Evolutionary conservation across 2,797 vertebrate genomes (phyloP), one percentile per base, ranked within the genome.

Genomic region (Micromesistius poutassou): DNA sequence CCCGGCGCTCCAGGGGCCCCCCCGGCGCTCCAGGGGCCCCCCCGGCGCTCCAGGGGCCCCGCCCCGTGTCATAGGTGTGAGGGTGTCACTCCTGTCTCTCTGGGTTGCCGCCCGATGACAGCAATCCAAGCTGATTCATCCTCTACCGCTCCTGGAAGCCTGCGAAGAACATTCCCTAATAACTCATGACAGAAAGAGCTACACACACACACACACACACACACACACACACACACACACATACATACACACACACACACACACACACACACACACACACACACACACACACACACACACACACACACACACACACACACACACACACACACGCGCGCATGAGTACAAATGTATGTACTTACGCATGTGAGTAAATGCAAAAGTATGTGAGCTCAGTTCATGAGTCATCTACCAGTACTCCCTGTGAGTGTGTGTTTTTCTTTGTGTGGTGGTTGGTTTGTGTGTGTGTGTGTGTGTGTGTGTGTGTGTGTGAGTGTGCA

Each of bases 401-500:
- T 66, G 62, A 66, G 12, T 66, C 62, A 66, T 66, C 62, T 66
- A 66, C 62, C 25, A 62, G n/a, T 66, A 25, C 62, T 30, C 73
- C 40, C 13, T 30, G 30, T 3, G 14, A 10, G 31, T 68, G 22
- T 68, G 66, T 68, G 6, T 68, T 4, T 68, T 25, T 68, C 4
- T 68, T 9, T 68, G 66, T 68, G n/a, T 66, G 62, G 3, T 3
- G 3, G 0, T 66, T 7, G 8, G 66, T 68, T n/a, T 28, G 22
- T 68, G 62, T 68, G 62, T 68, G 62, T 68, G 62, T 68, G 62
- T 68, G 62, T 68, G 62, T 30, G 5, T 68, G 62, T 68, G 62
- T 68, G 62, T 68, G 62, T 68, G 62, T 68, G 62, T 13, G 62
- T 68, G 62, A 28, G 62, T 68, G 62, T 12, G n/a, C 9, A n/a